Evolutionary conservation across 2,888 invertebrate species (phyloP), one percentile per base, ranked within the genome.

Genomic region (Vesta saturnalis): DNA sequence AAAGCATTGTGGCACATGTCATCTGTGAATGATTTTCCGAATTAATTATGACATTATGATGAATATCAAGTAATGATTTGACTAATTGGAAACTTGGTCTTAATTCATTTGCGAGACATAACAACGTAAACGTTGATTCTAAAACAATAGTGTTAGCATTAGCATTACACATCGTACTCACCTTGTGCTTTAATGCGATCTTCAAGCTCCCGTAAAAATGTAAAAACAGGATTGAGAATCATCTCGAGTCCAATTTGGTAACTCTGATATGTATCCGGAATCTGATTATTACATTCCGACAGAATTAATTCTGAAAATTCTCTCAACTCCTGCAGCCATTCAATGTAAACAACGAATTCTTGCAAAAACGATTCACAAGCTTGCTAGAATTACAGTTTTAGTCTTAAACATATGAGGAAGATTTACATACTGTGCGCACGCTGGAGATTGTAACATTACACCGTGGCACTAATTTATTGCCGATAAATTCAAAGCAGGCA

Each of bases 381-480:
- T 14, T 2, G n/a, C 56, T 56, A 23, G 1, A 55, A 55, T 49
- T 1, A 8, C 18, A 49, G 15, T 15, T 1, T 14, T 1, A 14
- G 47, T 8, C 18, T n/a, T n/a, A n/a, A n/a, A 15, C 6, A 49
- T 8, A 15, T 2, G 18, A 15, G 2, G 14, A 1, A 14, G 15
- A 16, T 4, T 1, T 16, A 39, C 58, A 6, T 39, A 70, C 70
- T 23, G 8, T 19, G 47, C 70, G 70, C 1, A 81, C 77, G 72
- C 84, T 84, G 12, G 81, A 71, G 60, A 84, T 79, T 1, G 83
- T 81, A 19, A 82, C 72, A 72, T 81, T 75, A 43, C 73, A 62
- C 69, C 75, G 80, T 0, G 79, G 77, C 2, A 73, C 71, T n/a
- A 84, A 63, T 22, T 73, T 72, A 59, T 81, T 75, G 16, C 77